Percentiles rank a stretch among this genome's conserved stretches.
Evolutionary conservation across 2,888 invertebrate genomes (phyloP).

Genomic region (Hirudinaria manillensis): DNA sequence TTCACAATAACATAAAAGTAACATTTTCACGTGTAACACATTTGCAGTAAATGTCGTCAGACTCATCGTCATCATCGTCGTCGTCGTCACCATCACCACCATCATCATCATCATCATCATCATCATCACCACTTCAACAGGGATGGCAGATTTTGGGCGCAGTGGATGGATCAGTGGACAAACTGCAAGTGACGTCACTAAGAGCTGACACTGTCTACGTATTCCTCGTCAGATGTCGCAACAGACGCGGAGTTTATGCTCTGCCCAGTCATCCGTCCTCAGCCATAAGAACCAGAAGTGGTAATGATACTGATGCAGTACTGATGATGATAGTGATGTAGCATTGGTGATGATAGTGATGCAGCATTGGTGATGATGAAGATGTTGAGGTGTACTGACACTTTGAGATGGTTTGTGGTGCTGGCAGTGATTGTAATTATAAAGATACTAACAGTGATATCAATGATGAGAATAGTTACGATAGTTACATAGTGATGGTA

Average conservation of each 20-base stretch:
- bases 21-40: too few relatives aligned
- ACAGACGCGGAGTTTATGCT: not conserved
- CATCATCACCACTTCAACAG: not conserved
- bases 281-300: conserved; percentile 9
- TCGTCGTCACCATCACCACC: too few relatives aligned
- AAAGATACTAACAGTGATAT: too few relatives aligned
- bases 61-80: too few relatives aligned
- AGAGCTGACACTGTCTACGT: not conserved
- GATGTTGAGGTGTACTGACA: too few relatives aligned
- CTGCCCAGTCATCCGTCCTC: conserved; percentile 11
- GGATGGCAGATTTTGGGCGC: not conserved
- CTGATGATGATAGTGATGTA: not conserved
- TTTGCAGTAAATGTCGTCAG: too few relatives aligned
- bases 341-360: not conserved
- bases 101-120: too few relatives aligned
- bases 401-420: too few relatives aligned
- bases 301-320: not conserved
- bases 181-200: not conserved
- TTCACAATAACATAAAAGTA: too few relatives aligned
- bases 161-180: not conserved
- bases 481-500: too few relatives aligned
- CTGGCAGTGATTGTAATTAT: too few relatives aligned
- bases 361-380: not conserved
- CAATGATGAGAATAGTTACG: too few relatives aligned
- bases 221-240: conserved; percentile 8